Conservation (phyloP, 2,113 vertebrate genomes). For the Eubucco bourcierii region DNA sequence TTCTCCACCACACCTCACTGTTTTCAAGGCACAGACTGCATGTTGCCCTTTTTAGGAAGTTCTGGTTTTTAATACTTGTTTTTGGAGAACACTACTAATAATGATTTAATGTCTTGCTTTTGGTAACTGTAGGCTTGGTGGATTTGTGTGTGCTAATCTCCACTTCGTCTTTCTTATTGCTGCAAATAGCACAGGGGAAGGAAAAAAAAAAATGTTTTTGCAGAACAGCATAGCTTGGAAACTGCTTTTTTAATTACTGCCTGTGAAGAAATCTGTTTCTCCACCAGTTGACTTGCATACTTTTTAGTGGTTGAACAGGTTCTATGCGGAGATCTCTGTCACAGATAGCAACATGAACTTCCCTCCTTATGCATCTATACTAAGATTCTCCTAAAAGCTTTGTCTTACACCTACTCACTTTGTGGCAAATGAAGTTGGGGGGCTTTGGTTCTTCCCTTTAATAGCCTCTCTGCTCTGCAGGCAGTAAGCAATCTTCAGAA, state of each 20-base stretch:
- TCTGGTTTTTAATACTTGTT: not conserved
- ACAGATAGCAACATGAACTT: not conserved
- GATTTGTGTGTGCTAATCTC: not conserved
- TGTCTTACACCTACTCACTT: not conserved
- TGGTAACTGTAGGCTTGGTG: not conserved
- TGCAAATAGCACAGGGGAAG: not conserved
- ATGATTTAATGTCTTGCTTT: not conserved
- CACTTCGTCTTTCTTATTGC: not conserved
- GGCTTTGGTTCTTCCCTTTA: not conserved
- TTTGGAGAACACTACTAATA: not conserved
- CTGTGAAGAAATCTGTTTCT: constrained; percentile 35
- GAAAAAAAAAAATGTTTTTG: not conserved
- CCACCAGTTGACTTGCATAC: not conserved
- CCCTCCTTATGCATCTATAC: not conserved
- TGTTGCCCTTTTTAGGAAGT: not conserved
- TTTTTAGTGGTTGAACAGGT: constrained; percentile 23
- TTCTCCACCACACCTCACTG: not conserved
- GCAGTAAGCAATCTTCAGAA: not conserved
- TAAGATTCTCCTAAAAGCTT: not conserved
- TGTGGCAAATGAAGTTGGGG: not conserved
- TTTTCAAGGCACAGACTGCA: not conserved
- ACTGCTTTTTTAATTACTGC: not conserved
- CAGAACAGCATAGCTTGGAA: not conserved
- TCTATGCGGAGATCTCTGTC: not conserved
- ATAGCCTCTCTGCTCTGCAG: not conserved